Base-by-base conservation (phyloP, 1,140 invertebrate species). In the Chelonus insularis region DNA sequence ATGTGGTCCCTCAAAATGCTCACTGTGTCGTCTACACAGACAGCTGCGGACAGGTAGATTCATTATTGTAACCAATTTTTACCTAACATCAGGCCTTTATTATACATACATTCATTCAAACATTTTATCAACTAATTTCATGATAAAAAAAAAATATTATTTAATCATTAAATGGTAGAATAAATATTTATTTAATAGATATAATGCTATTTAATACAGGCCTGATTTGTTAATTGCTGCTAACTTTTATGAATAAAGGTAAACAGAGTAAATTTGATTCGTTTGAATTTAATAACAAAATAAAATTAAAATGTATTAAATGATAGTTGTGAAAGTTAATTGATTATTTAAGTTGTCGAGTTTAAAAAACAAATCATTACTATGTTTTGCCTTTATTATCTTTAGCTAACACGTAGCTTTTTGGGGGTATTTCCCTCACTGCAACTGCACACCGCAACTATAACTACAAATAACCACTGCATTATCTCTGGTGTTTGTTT, bases 21-120 rank as follows among this genome's bases (percentile, higher is more conserved):
- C 89, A 91, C 83, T 93, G 90, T 87, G 92, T 95, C 85, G 89
- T 93, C 86, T 95, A 95, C 89, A 94, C 92, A 87, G 93, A 95
- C 86, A 91, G 91, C 82, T 91, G 92, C 86, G 92, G 91, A 88
- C 93, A 95, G 93, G 93, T 95, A 94, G 83, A 84, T 82, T 84
- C 80, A 81, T 82, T 82, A 82, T 82, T 82, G 80, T 82, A 81
- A 82, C 78, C 80, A 81, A 78, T 83, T 83, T 81, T 83, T 82
- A 80, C 76, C 70, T 73, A 66, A 72, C 76, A 65, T 79, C 75
- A 72, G 67, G 75, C 72, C 75, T 79, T 77, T 74, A 72, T 78
- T 73, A 67, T 39, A 62, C 67, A 64, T 62, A 56, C 50, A 48
- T 63, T 39, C 32, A n/a, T 45, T 11, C 11, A 6, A 45, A 7